Percentiles rank a stretch among this genome's conserved stretches.
Conservation (phyloP, 2,888 invertebrate species). For the Lymantria dispar region DNA sequence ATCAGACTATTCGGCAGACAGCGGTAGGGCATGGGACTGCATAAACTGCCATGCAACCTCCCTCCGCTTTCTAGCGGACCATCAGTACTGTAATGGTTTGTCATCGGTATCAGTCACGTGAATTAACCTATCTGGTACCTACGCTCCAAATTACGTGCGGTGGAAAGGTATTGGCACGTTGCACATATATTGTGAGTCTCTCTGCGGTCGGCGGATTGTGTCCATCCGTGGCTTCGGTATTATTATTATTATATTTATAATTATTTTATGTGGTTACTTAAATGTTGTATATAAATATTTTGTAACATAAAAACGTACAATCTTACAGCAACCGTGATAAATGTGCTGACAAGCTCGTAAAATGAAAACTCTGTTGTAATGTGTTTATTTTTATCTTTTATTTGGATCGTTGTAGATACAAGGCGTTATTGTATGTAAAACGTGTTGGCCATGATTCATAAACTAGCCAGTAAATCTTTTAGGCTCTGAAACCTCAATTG, state of each 20-base stretch:
- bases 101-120: too few relatives aligned
- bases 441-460: slow-evolving; percentile 41
- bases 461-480: slow-evolving; percentile 44
- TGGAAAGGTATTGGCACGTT: too few relatives aligned
- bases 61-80: too few relatives aligned
- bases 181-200: too few relatives aligned
- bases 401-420: slow-evolving; percentile 32
- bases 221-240: too few relatives aligned
- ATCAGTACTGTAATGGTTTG: too few relatives aligned
- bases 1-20: too few relatives aligned
- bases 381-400: slow-evolving; percentile 37
- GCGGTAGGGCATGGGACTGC: too few relatives aligned
- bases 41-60: too few relatives aligned
- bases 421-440: slow-evolving; percentile 42
- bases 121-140: too few relatives aligned
- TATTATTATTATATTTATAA: background rate
- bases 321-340: slow-evolving; percentile 25
- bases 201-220: too few relatives aligned
- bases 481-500: slow-evolving; percentile 7
- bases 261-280: slow-evolving; percentile 2
- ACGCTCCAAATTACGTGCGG: too few relatives aligned
- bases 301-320: slow-evolving; percentile 14
- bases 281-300: slow-evolving; percentile 13
- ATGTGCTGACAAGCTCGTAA: slow-evolving; percentile 28
- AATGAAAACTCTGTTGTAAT: slow-evolving; percentile 30